phyloP scores from a whole-genome alignment of 2,888 invertebrate species.

The Stenotaenia linearis region DNA sequence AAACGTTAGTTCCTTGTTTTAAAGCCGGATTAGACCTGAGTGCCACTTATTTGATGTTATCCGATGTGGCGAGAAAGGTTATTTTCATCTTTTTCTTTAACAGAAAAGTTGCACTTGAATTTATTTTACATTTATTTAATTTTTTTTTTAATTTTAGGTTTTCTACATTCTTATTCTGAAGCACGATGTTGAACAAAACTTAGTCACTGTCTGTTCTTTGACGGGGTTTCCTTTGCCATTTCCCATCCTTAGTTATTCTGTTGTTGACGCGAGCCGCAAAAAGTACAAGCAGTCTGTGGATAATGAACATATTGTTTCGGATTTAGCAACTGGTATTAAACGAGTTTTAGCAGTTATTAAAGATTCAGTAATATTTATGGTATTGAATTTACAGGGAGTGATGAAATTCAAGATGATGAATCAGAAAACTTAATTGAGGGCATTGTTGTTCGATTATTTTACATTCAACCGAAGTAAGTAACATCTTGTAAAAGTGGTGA shows the following conservation, averaged over 20 bases:
- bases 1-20: constrained; percentile 50
- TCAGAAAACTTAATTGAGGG: constrained; percentile 36
- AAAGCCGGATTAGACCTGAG: constrained; percentile 78
- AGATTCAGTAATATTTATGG: too few relatives aligned
- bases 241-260: constrained; percentile 81
- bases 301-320: constrained; percentile 45
- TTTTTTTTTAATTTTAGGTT: constrained; percentile 48
- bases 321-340: neutral
- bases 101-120: too few relatives aligned
- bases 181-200: constrained; percentile 43
- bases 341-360: too few relatives aligned
- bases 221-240: constrained; percentile 82
- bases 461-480: constrained; percentile 68
- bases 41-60: constrained; percentile 77
- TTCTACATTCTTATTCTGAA: constrained; percentile 73
- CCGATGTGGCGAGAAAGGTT: constrained; percentile 76
- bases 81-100: neutral
- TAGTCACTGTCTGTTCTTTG: constrained; percentile 50
- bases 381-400: neutral
- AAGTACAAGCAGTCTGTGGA: constrained; percentile 52
- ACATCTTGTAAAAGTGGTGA: neutral
- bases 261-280: constrained; percentile 63
- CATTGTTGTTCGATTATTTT: constrained; percentile 59
- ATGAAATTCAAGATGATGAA: constrained; percentile 38
- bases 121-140: too few relatives aligned